Conservation (phyloP, 2,888 invertebrate species). For the Oegoconia quadripuncta region DNA sequence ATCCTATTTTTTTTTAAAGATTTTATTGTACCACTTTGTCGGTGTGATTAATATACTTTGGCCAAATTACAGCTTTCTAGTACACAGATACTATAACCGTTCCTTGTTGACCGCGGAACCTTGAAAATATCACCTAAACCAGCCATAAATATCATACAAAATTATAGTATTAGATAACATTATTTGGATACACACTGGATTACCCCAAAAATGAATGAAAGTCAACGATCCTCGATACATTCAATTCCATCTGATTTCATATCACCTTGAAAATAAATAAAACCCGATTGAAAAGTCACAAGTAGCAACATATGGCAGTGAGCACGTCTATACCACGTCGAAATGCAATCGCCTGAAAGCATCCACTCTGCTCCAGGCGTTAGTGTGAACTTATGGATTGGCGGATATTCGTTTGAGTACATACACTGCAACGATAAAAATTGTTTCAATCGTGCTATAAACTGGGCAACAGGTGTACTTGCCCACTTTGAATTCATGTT, state of each 20-base stretch:
- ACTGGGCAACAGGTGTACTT: no score
- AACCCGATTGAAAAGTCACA: slow-evolving; percentile 41
- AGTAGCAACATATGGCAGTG: slow-evolving; percentile 44
- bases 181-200: no score
- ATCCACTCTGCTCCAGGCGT: slow-evolving; percentile 17
- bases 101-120: no score
- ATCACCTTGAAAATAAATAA: slow-evolving; percentile 20
- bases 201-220: neutral
- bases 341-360: slow-evolving; percentile 38
- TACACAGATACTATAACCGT: no score
- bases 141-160: no score
- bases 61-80: no score
- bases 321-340: slow-evolving; percentile 29
- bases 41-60: no score
- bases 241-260: slow-evolving; percentile 1
- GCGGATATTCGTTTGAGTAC: slow-evolving; percentile 13
- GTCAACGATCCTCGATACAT: neutral
- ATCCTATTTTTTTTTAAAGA: no score
- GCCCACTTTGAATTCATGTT: no score
- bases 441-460: slow-evolving; percentile 6
- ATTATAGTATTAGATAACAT: no score
- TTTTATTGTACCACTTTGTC: no score
- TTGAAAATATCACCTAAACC: no score
- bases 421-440: slow-evolving; percentile 1
- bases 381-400: slow-evolving; percentile 23